Evolutionary conservation across 2,797 vertebrate species (phyloP), one percentile per base, ranked within the genome.

Genomic region (Siniperca undulata): DNA sequence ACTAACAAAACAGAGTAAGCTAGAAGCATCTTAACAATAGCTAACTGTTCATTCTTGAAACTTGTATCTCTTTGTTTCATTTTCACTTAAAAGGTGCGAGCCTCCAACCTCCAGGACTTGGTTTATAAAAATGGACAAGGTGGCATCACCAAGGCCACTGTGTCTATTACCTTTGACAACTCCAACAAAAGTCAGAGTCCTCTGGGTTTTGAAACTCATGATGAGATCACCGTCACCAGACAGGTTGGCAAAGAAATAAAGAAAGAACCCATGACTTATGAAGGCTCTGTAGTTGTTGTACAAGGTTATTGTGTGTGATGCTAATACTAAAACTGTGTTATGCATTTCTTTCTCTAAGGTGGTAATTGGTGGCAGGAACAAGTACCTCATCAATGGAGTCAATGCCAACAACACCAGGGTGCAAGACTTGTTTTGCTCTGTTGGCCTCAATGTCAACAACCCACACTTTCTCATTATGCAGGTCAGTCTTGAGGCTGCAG

Each of bases 401-500:
- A 99, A 97, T 86, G 97, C 97, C 81, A 95, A 96, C 89, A 98
- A 96, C 88, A 95, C 88, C 56, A 94, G 97, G 36, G 97, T 99
- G 22, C 97, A 99, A 74, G 99, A 99, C 94, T 94, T 99, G 46
- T 99, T 99, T 92, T 97, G 98, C 90, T 99, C 98, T 0, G 77
- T 99, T 56, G 99, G 99, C 27, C 96, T 99, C 86, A 99, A 99
- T 34, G 98, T 99, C 86, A 99, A 99, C 94, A 99, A 99, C 83
- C 99, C 99, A 62, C 97, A 99, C 85, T 99, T 99, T 88, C 98
- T 99, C 52, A 99, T 99, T 83, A 99, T 99, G 98, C 98, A 99
- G 98, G 99, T 99, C 92, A 83, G 92, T 78, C 5, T 83, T 16
- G 5, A 61, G 17, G 77, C 7, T 36, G 53, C 22, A 74, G n/a